Base-by-base conservation (phyloP, 2,113 vertebrate genomes). In the Heterotilapia buettikoferi region DNA sequence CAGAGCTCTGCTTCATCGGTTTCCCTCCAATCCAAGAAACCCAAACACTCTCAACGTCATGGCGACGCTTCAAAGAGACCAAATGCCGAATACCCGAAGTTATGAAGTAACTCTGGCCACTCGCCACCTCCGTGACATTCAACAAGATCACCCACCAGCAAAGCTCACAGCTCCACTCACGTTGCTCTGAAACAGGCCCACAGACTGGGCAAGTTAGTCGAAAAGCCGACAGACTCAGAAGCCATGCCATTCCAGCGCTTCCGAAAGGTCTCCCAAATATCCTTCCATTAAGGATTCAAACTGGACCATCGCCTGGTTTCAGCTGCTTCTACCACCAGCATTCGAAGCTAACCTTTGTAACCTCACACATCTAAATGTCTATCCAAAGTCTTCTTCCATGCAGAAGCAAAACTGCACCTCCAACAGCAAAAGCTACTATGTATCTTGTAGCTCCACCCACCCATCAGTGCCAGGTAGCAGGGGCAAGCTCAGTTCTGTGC, bases 291-390 rank as follows among this genome's bases (percentile, higher is more conserved):
- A 0, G 1, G 59, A 36, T 12, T 63, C 59, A 63, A n/a, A 36
- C 59, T 5, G 59, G 0, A 36, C 6, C 6, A 0, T 0, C 2
- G 31, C 3, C 2, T 6, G 18, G 18, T 12, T 36, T 63, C 18
- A 36, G 26, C 59, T 63, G 59, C 59, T 63, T 36, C 59, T 61
- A 61, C 8, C 26, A 18, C 8, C 14, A 31, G 14, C 29, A 18
- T 18, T 61, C 3, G 4, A 59, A 59, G 56, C 26, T 2, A 61
- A 33, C 59, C 0, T 36, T 63, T 19, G 16, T 33, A 36, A 36
- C 16, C 59, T 63, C 31, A 6, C 59, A 63, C 59, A 7, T 63
- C 31, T 2, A 63, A 36, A 63, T 63, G 59, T 29, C 54, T 14
- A 7, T 36, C 59, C 59, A n/a, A 63, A 63, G 59, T 63, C 26